Conservation (phyloP, 2,113 vertebrate species). For the Pristiophorus japonicus region DNA sequence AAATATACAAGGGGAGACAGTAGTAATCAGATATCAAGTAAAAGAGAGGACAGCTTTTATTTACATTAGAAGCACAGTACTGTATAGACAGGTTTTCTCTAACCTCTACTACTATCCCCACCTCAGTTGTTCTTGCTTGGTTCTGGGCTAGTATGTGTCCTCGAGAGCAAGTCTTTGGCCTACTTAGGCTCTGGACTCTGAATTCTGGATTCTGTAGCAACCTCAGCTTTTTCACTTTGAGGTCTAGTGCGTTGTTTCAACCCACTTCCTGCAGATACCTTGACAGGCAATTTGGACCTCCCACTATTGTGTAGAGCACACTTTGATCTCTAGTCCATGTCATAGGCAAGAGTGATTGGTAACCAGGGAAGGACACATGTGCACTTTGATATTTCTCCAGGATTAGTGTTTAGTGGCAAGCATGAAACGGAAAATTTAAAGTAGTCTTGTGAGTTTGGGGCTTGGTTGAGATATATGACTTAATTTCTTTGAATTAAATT, state of each 20-base stretch:
- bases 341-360: not conserved
- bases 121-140: not conserved
- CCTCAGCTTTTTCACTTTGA: not conserved
- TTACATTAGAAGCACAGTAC: not conserved
- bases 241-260: not conserved
- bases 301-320: not conserved
- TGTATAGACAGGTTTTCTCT: not conserved
- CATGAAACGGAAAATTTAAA: too few species aligned
- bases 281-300: not conserved
- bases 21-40: not conserved
- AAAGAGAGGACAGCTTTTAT: not conserved
- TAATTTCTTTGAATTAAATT: not conserved
- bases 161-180: too few species aligned
- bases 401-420: not conserved
- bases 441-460: not conserved
- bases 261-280: not conserved
- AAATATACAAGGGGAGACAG: not conserved
- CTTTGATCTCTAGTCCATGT: not conserved
- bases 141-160: too few species aligned
- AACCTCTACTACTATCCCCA: not conserved
- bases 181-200: too few species aligned
- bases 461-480: not conserved
- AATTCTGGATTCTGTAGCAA: not conserved
- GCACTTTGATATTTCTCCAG: not conserved
- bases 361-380: not conserved